A percentile compares a stretch with the other conserved stretches of the same genome.
These are phyloP conservation scores for Myiothlypis coronata DNA, from an alignment of 2,797 vertebrate genomes.

Conservation along the genomic window DNA sequence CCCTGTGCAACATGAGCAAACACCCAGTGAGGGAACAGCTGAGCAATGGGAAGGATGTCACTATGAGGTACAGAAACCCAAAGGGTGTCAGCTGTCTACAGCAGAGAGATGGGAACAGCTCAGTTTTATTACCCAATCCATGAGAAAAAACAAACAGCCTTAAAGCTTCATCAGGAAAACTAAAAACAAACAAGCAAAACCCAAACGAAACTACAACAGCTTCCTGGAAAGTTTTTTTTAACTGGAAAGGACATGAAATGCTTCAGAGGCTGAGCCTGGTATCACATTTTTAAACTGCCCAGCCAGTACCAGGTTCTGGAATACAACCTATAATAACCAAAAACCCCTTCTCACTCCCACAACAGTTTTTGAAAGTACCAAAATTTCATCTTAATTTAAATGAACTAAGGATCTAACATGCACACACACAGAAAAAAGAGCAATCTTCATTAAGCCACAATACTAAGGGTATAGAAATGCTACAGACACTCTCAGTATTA, in stretches of 20 bases:
- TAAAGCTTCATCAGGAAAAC: background rate
- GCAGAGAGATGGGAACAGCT: background rate
- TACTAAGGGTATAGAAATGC: background rate
- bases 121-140: background rate
- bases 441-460: background rate
- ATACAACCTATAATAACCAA: slow-evolving; percentile 17
- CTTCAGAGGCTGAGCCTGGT: background rate
- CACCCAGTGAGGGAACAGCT: slow-evolving; percentile 74
- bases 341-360: background rate
- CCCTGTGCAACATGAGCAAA: slow-evolving; percentile 80
- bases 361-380: background rate
- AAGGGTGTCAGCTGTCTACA: slow-evolving; percentile 7
- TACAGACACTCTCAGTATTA: background rate
- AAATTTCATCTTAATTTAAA: background rate
- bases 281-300: background rate
- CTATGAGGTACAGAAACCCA: background rate
- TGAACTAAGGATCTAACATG: background rate
- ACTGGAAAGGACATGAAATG: background rate
- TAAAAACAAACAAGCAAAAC: background rate
- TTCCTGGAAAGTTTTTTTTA: background rate
- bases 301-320: background rate
- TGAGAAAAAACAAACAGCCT: background rate
- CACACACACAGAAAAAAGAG: background rate
- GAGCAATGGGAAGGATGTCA: slow-evolving; percentile 13
- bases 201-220: background rate